These are phyloP conservation scores for Heteromurus nitidus DNA, from an alignment of 2,888 invertebrate species.

Conservation along the genomic window DNA sequence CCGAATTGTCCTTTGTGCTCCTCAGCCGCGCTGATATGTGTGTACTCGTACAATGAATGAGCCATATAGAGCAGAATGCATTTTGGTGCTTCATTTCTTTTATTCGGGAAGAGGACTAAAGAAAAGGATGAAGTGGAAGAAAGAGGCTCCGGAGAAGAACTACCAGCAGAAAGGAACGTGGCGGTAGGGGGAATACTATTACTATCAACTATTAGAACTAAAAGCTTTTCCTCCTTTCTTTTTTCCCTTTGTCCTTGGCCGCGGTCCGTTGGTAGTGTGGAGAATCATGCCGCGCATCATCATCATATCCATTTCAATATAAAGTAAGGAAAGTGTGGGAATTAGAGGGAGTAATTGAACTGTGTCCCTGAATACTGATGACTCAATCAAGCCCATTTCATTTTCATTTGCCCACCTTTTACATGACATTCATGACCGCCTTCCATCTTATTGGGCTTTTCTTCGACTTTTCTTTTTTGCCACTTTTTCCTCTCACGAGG, in stretches of 20 bases:
- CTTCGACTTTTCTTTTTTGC: slow-evolving; percentile 21
- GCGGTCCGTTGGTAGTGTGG: slow-evolving; percentile 41
- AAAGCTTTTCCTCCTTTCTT: slow-evolving; percentile 54
- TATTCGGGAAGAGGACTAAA: background rate
- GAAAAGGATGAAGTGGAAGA: background rate
- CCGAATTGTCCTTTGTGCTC: too few relatives aligned
- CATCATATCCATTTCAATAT: slow-evolving; percentile 61
- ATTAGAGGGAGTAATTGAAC: slow-evolving; percentile 69
- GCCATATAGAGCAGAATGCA: too few relatives aligned
- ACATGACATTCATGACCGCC: slow-evolving; percentile 57
- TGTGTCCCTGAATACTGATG: slow-evolving; percentile 69
- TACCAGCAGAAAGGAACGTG: slow-evolving; percentile 22
- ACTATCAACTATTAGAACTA: slow-evolving; percentile 52
- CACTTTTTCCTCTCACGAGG: slow-evolving; percentile 1
- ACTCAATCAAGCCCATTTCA: slow-evolving; percentile 69
- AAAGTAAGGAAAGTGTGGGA: slow-evolving; percentile 52
- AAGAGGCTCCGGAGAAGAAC: slow-evolving; percentile 28
- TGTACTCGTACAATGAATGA: too few relatives aligned
- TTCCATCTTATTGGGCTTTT: slow-evolving; percentile 26
- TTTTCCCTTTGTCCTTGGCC: slow-evolving; percentile 50
- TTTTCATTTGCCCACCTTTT: slow-evolving; percentile 66
- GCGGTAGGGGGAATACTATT: too few relatives aligned
- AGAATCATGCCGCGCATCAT: too few relatives aligned
- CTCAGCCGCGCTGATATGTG: too few relatives aligned
- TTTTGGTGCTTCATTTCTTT: too few relatives aligned